These are phyloP conservation scores for Hypotaenidia okinawae DNA, from an alignment of 2,797 vertebrate species.

Conservation along the genomic window DNA sequence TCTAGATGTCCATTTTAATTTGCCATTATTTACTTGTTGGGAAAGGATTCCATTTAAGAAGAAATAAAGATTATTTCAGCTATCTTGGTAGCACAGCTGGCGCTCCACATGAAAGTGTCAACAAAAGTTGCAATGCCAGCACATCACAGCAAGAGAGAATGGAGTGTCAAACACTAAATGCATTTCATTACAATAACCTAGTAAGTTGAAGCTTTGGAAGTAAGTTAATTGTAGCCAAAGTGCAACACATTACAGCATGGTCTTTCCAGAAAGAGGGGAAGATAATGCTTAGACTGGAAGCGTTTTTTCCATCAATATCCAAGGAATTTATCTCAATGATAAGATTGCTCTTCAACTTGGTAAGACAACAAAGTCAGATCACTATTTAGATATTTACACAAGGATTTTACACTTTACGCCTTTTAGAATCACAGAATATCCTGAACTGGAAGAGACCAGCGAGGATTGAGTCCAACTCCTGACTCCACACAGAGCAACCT, in stretches of 20 bases:
- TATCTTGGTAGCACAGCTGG: conserved; percentile 12
- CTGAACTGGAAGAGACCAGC: neutral
- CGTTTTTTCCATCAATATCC: neutral
- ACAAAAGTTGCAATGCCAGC: conserved; percentile 22
- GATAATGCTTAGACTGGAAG: neutral
- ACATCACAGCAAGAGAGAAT: neutral
- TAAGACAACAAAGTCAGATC: neutral
- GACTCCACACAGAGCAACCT: neutral
- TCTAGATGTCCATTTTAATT: neutral
- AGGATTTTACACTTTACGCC: neutral
- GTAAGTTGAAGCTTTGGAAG: neutral
- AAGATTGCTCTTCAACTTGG: neutral
- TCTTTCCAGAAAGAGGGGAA: neutral
- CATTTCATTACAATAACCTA: neutral
- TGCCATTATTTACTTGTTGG: neutral
- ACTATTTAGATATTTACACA: neutral
- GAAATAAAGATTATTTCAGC: conserved; percentile 1
- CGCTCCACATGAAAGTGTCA: neutral
- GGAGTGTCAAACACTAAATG: neutral
- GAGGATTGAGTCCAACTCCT: neutral
- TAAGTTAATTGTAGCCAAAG: neutral
- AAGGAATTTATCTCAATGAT: neutral
- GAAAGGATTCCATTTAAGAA: neutral
- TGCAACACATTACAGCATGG: neutral
- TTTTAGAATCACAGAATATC: neutral